Conservation (phyloP, 2,888 invertebrate species). For the Rambutsinella grinnellia region DNA sequence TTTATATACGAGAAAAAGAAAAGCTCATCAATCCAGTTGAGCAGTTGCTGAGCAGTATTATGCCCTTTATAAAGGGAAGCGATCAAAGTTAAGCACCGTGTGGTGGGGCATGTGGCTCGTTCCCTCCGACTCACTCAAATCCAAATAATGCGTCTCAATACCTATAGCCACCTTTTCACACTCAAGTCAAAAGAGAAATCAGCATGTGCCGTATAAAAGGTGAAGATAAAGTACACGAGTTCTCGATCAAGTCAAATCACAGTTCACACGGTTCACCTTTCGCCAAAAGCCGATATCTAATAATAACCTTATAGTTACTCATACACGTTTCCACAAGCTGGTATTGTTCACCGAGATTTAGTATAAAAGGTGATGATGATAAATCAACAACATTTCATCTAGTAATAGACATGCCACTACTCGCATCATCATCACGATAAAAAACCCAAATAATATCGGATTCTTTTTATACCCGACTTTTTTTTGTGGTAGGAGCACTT, state of each 20-base stretch:
- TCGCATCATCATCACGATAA: background rate
- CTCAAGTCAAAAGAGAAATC: slow-evolving; percentile 3
- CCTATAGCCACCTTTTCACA: slow-evolving; percentile 10
- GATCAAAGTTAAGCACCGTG: slow-evolving; percentile 54
- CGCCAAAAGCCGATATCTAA: background rate
- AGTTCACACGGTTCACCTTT: slow-evolving; percentile 44
- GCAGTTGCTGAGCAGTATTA: slow-evolving; percentile 14
- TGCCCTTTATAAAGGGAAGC: slow-evolving; percentile 5
- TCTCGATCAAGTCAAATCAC: slow-evolving; percentile 50
- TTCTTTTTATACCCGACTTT: background rate
- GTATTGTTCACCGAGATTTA: slow-evolving; percentile 29
- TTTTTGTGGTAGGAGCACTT: background rate
- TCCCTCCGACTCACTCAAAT: slow-evolving; percentile 6
- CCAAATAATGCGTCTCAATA: no score
- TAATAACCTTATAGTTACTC: background rate
- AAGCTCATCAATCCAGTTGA: slow-evolving; percentile 49
- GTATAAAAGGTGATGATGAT: slow-evolving; percentile 40
- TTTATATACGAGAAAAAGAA: slow-evolving; percentile 22
- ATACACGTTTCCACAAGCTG: background rate
- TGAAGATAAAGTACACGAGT: slow-evolving; percentile 43
- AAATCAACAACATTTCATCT: slow-evolving; percentile 44
- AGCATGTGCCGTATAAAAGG: slow-evolving; percentile 28
- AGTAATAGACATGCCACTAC: slow-evolving; percentile 12
- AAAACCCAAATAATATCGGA: slow-evolving; percentile 15
- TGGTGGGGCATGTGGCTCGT: slow-evolving; percentile 38